A percentile compares a stretch with the other conserved stretches of the same genome.
Conservation (phyloP, 2,113 vertebrate genomes). For the Chloropsis cyanopogon region DNA sequence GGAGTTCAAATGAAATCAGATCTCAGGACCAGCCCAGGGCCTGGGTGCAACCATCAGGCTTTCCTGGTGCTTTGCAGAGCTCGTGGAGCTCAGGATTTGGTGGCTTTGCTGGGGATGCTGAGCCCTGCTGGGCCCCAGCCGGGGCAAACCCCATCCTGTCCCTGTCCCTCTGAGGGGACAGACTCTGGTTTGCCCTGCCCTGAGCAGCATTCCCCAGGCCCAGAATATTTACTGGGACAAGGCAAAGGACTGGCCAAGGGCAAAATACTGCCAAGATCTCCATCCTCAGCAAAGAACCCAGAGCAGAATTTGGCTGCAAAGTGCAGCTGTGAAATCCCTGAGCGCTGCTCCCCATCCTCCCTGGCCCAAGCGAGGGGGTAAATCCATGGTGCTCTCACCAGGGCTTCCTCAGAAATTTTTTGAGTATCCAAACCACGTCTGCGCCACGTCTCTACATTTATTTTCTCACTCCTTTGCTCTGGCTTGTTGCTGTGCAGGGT, state of each 20-base stretch:
- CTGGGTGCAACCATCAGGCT: background rate
- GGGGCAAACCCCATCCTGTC: background rate
- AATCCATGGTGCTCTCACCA: accelerated
- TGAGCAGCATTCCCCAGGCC: background rate
- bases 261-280: background rate
- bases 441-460: background rate
- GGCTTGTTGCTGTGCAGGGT: conserved; percentile 44
- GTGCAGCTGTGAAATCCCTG: background rate
- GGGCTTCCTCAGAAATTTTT: accelerated
- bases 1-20: background rate
- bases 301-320: background rate
- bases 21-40: background rate
- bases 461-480: background rate
- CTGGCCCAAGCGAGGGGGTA: accelerated
- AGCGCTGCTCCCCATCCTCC: background rate
- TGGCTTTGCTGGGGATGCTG: background rate
- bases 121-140: background rate
- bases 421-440: background rate
- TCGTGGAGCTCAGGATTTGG: background rate
- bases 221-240: accelerated
- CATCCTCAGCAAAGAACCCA: accelerated
- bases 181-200: background rate
- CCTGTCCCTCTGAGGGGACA: background rate
- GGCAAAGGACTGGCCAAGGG: background rate
- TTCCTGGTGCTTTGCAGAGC: background rate